Evolutionary conservation across 2,113 vertebrate genomes (phyloP).

Genomic region (Macrotis lagotis): DNA sequence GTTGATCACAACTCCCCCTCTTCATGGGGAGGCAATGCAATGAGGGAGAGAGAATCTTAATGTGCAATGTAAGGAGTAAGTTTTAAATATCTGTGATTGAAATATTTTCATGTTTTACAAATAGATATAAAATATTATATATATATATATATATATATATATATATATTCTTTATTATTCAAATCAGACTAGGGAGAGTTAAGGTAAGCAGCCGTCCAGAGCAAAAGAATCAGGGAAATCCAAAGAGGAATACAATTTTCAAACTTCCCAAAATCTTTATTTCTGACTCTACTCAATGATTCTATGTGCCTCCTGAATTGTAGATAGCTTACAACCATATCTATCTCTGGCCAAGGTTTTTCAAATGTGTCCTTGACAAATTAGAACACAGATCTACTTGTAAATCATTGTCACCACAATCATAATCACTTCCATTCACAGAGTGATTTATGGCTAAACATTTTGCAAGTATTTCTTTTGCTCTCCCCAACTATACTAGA

Average conservation of each 20-base stretch:
- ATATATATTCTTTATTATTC: too few relatives aligned
- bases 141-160: too few relatives aligned
- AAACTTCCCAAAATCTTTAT: not conserved
- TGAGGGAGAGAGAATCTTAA: too few relatives aligned
- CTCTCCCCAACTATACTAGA: not conserved
- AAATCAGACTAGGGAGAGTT: too few relatives aligned
- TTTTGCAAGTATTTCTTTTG: not conserved
- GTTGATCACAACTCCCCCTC: too few relatives aligned
- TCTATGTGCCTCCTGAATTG: too few relatives aligned
- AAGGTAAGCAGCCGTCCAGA: too few relatives aligned
- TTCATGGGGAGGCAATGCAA: too few relatives aligned
- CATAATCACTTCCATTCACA: not conserved
- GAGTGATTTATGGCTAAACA: not conserved
- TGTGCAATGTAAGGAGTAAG: too few relatives aligned
- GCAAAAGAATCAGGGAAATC: not conserved
- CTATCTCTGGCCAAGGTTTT: not conserved
- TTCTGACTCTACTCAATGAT: not conserved
- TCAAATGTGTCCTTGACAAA: not conserved
- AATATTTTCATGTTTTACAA: too few relatives aligned
- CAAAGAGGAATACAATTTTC: not conserved
- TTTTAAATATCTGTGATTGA: too few relatives aligned
- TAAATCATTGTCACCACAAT: not conserved
- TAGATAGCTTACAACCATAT: not conserved
- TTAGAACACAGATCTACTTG: not conserved
- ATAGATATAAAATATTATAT: too few relatives aligned